These are phyloP conservation scores for Anolis apletophallus DNA, from an alignment of 2,797 vertebrate genomes.

Conservation along the genomic window DNA sequence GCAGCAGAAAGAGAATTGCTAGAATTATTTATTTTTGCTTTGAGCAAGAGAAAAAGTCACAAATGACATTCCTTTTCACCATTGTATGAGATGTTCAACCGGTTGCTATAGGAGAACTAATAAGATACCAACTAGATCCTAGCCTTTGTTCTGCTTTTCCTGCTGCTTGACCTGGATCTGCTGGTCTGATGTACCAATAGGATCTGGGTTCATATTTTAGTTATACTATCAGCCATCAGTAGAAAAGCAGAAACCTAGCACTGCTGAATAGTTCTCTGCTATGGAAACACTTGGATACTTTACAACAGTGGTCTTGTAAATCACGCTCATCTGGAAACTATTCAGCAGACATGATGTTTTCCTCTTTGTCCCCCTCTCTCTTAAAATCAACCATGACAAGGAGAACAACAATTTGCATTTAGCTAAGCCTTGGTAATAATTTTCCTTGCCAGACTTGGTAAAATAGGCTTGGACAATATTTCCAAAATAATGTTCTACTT, in stretches of 20 bases:
- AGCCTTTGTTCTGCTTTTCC: too few relatives aligned
- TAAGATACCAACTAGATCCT: too few relatives aligned
- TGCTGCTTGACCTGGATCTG: too few relatives aligned
- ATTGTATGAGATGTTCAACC: too few relatives aligned
- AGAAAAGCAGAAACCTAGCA: neutral
- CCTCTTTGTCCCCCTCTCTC: neutral
- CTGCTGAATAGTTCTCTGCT: neutral
- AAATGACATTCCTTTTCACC: too few relatives aligned
- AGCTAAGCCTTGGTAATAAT: neutral
- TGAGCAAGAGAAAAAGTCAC: too few relatives aligned
- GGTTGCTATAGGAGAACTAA: too few relatives aligned
- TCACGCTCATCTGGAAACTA: neutral
- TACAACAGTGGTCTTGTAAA: neutral
- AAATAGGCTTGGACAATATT: rapidly evolving
- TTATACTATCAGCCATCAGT: neutral
- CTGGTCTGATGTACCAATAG: too few relatives aligned
- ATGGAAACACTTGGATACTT: neutral
- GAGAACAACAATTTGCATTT: neutral
- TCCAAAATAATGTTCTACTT: neutral
- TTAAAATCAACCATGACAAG: neutral
- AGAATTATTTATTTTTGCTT: too few relatives aligned
- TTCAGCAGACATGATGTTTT: neutral
- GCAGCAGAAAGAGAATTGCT: too few relatives aligned
- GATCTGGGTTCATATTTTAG: neutral
- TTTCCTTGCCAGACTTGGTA: neutral